These are phyloP conservation scores for Chloebia gouldiae DNA, from an alignment of 2,113 vertebrate species.

Conservation along the genomic window DNA sequence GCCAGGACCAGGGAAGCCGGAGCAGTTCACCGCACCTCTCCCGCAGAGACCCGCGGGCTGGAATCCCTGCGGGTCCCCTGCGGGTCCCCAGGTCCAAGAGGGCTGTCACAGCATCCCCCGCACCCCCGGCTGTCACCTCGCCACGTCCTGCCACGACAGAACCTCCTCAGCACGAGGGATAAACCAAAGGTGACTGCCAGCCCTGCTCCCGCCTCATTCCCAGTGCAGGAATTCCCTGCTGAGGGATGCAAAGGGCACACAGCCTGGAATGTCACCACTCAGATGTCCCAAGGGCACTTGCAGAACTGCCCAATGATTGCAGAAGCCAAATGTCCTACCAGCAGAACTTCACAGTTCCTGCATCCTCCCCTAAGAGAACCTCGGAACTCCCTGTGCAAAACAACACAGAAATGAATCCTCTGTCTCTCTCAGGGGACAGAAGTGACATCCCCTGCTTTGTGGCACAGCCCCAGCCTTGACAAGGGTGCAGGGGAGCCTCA, in stretches of 20 bases:
- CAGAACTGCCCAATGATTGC: background rate
- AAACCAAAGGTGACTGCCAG: rapidly evolving
- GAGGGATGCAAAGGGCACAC: rapidly evolving
- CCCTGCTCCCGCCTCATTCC: background rate
- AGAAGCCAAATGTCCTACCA: background rate
- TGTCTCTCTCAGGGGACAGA: background rate
- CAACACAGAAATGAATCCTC: background rate
- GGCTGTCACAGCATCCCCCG: background rate
- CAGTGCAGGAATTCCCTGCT: background rate
- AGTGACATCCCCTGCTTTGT: rapidly evolving
- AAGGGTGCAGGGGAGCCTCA: rapidly evolving
- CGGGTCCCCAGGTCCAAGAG: background rate
- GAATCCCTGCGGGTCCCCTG: background rate
- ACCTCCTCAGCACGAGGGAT: background rate
- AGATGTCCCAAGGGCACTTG: background rate
- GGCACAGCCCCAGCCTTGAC: background rate
- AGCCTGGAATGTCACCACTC: rapidly evolving
- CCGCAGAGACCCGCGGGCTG: background rate
- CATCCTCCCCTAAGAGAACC: background rate
- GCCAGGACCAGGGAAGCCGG: background rate
- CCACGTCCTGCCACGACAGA: rapidly evolving
- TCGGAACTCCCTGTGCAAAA: background rate
- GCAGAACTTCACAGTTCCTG: background rate
- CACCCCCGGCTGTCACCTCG: rapidly evolving
- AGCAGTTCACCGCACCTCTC: background rate